These are phyloP conservation scores for Leptinotarsa juncta DNA, from an alignment of 2,888 invertebrate genomes.

Conservation along the genomic window DNA sequence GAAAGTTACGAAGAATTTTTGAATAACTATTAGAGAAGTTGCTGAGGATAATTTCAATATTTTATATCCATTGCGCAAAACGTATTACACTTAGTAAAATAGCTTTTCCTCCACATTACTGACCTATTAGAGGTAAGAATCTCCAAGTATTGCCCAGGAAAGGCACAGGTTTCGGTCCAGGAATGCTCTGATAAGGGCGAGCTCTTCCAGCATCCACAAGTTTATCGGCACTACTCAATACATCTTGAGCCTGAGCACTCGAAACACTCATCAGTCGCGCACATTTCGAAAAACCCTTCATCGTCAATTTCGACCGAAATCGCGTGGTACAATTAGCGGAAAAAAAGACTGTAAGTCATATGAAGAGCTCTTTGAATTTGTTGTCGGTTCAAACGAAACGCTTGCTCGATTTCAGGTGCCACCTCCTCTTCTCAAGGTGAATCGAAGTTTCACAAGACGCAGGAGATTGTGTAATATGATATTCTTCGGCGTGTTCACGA, in stretches of 20 bases:
- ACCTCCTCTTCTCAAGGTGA: slow-evolving; percentile 1
- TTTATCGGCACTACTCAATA: slow-evolving; percentile 5
- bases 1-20: too few species aligned
- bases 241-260: slow-evolving; percentile 9
- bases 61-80: too few species aligned
- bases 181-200: slow-evolving; percentile 70
- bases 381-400: background rate
- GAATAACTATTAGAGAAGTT: too few species aligned
- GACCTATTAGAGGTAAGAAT: slow-evolving; percentile 73
- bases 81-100: background rate
- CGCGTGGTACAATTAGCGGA: too few species aligned
- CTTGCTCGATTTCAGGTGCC: background rate
- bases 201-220: slow-evolving; percentile 24
- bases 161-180: slow-evolving; percentile 73
- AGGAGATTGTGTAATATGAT: slow-evolving; percentile 4
- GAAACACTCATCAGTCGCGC: background rate
- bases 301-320: background rate
- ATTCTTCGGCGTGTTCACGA: background rate
- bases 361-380: background rate
- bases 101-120: slow-evolving; percentile 48
- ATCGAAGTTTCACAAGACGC: background rate
- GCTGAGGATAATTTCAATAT: too few species aligned
- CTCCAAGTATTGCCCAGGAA: slow-evolving; percentile 74
- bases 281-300: slow-evolving; percentile 4
- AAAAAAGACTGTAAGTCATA: background rate